Evolutionary conservation across 2,888 invertebrate species (phyloP).

Genomic region (Harpalus rubripes): DNA sequence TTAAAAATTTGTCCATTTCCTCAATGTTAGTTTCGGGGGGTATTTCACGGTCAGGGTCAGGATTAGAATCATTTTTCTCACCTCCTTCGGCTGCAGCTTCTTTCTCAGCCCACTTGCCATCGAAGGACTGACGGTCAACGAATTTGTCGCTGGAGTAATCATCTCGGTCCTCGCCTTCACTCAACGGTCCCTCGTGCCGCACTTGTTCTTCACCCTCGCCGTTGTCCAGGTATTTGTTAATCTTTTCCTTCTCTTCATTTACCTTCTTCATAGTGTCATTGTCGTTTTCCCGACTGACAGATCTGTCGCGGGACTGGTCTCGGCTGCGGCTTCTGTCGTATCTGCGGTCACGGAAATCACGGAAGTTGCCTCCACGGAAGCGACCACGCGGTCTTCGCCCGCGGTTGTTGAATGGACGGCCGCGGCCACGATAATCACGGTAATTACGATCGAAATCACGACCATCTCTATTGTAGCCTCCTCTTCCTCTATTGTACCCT

Average conservation of each 20-base stretch:
- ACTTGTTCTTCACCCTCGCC: constrained; percentile 75
- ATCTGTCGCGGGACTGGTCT: constrained; percentile 72
- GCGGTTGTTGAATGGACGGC: constrained; percentile 75
- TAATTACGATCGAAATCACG: constrained; percentile 74
- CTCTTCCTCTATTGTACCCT: constrained; percentile 76
- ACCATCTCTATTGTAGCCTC: constrained; percentile 69
- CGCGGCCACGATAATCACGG: constrained; percentile 73
- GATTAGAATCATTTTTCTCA: constrained; percentile 69
- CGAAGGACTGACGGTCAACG: constrained; percentile 83
- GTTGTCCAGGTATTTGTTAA: constrained; percentile 80
- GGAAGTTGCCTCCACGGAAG: constrained; percentile 78
- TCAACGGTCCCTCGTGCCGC: constrained; percentile 80
- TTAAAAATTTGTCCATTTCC: constrained; percentile 81
- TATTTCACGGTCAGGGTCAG: constrained; percentile 71
- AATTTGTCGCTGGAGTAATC: constrained; percentile 78
- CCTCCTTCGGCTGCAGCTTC: constrained; percentile 75
- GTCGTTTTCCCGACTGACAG: constrained; percentile 74
- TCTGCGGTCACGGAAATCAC: constrained; percentile 85
- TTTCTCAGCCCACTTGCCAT: constrained; percentile 84
- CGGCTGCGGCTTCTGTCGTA: constrained; percentile 84
- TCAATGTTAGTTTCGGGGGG: constrained; percentile 77
- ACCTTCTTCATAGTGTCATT: constrained; percentile 79
- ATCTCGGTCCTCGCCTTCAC: constrained; percentile 81
- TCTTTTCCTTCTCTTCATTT: constrained; percentile 80
- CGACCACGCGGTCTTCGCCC: constrained; percentile 73